Evolutionary conservation across 2,888 invertebrate genomes (phyloP), one percentile per base, ranked within the genome.

Genomic region (Sphecodes monilicornis): DNA sequence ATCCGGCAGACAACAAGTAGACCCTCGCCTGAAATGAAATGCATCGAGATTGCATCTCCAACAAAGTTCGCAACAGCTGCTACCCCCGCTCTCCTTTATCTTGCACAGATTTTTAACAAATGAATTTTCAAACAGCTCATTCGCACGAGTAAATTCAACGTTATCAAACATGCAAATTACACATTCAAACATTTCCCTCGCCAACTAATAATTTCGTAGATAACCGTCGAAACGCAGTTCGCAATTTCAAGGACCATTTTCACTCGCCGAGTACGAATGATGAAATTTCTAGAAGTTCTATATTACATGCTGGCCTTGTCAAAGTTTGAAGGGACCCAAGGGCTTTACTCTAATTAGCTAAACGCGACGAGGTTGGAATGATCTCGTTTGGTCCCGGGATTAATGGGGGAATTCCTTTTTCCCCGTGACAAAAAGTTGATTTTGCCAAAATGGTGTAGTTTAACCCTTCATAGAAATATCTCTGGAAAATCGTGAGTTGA

Each of bases 1-100:
- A 98, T 43, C 98, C 98, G 71, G 98, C 98, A 3, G 98, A 98
- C 74, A 98, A 95, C 76, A 98, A 96, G 95, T 98, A 98, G 29
- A 98, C 98, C 92, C 98, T 96, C 72, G 97, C 97, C 98, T 98
- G 96, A 46, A 95, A 95, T 18, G 57, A 36, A 60, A 57, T 54
- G 46, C 26, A 57, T 26, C 57, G 57, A 57, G 57, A 57, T 57
- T 64, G 64, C 57, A 29, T 26, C 57, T 29, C 6, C 0, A 2
- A 29, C 26, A 22, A 50, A 10, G 22, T 50, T n/a, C 50, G 8
- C 22, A 50, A 22, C 22, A 50, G 50, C 1, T 50, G 50, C 50
- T 22, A 3, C 36, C 8, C 22, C 22, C 50, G 1, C 22, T 16
- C 50, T 22, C 22, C 8, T 22, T 8, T 50, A 50, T 22, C 50